A percentile compares a stretch with the other conserved stretches of the same genome.
These are phyloP conservation scores for Marasmarcha lunaedactyla DNA, from an alignment of 2,888 invertebrate genomes.

Conservation along the genomic window DNA sequence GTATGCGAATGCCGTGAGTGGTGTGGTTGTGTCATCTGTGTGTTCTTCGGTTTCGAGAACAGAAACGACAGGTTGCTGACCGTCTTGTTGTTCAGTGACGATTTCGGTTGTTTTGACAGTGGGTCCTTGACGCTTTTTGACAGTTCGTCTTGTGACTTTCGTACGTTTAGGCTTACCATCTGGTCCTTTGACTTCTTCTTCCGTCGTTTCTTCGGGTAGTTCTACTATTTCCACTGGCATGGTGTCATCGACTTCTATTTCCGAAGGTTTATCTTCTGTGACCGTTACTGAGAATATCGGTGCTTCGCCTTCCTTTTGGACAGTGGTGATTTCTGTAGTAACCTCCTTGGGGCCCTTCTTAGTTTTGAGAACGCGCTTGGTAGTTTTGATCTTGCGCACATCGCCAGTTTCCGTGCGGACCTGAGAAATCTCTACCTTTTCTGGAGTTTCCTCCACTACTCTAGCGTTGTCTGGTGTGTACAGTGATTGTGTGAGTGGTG, in stretches of 20 bases:
- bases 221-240: conserved; percentile 29
- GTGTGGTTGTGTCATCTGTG: conserved; percentile 14
- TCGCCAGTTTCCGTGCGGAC: conserved; percentile 31
- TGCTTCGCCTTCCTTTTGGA: conserved; percentile 17
- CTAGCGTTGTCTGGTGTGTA: conserved; percentile 21
- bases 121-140: conserved; percentile 25
- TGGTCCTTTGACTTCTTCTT: conserved; percentile 2
- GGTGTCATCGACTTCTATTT: conserved; percentile 20
- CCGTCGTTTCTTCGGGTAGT: conserved; percentile 29
- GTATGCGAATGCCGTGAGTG: no score
- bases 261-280: conserved; percentile 8
- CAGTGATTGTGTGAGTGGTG: conserved; percentile 19
- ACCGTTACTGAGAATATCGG: conserved; percentile 15
- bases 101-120: conserved; percentile 32
- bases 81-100: conserved; percentile 28
- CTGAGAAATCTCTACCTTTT: conserved; percentile 13
- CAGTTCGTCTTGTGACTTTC: conserved; percentile 25
- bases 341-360: conserved; percentile 22
- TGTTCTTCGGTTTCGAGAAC: conserved; percentile 15
- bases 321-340: conserved; percentile 38
- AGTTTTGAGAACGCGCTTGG: conserved; percentile 33
- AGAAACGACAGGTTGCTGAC: conserved; percentile 14
- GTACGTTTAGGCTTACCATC: conserved; percentile 20
- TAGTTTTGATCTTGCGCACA: conserved; percentile 21
- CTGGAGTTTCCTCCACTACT: conserved; percentile 27